Percentiles rank a stretch among this genome's conserved stretches.
Conservation (phyloP, 2,888 invertebrate genomes). For the Hypena proboscidalis region DNA sequence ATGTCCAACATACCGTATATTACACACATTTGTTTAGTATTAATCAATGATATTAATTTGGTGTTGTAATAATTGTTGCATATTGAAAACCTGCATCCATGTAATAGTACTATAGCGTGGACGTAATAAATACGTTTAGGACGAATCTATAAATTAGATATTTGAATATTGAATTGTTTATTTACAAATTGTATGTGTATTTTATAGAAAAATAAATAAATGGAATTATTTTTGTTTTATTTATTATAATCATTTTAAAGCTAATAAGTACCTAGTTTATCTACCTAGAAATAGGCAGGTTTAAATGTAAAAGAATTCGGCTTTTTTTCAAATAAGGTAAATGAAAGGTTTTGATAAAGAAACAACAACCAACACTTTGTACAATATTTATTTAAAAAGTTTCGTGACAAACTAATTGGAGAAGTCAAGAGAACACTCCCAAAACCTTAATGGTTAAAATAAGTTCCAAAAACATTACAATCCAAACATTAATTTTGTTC, state of each 20-base stretch:
- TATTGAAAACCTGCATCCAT: slow-evolving; percentile 33
- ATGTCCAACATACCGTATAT: slow-evolving; percentile 28
- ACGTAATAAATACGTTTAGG: slow-evolving; percentile 64
- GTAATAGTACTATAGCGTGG: slow-evolving; percentile 52
- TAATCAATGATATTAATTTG: slow-evolving; percentile 31
- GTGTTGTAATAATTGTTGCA: slow-evolving; percentile 33
- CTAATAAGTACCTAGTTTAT: neutral
- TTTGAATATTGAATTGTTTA: slow-evolving; percentile 83
- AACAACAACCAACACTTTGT: slow-evolving; percentile 30
- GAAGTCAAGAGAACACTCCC: slow-evolving; percentile 26
- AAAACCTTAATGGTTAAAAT: slow-evolving; percentile 15
- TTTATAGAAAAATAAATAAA: slow-evolving; percentile 83
- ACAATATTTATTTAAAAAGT: slow-evolving; percentile 44
- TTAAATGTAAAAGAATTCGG: neutral
- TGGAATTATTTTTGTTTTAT: slow-evolving; percentile 49
- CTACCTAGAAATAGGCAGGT: neutral
- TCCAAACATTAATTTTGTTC: slow-evolving; percentile 25
- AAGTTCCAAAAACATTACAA: slow-evolving; percentile 26
- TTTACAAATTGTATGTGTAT: slow-evolving; percentile 85
- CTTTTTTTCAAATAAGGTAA: too few species aligned
- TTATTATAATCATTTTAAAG: too few species aligned
- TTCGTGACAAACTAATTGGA: slow-evolving; percentile 26
- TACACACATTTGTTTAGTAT: slow-evolving; percentile 20
- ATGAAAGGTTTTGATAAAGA: slow-evolving; percentile 11
- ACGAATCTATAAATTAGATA: slow-evolving; percentile 76